These are phyloP conservation scores for Oryctes rhinoceros DNA, from an alignment of 1,140 invertebrate genomes.

Conservation along the genomic window DNA sequence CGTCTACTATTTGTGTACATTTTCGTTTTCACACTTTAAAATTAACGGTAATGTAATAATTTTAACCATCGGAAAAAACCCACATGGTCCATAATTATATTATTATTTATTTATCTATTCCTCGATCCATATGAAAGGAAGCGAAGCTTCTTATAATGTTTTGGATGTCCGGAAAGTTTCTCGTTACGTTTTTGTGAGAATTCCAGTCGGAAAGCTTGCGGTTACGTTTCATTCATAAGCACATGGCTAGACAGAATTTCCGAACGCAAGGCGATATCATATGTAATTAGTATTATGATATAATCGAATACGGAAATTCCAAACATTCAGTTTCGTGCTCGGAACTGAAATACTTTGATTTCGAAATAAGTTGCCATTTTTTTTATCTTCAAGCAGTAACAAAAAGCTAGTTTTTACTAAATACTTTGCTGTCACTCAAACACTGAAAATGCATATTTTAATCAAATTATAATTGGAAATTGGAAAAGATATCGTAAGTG, in stretches of 20 bases:
- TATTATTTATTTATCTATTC: background rate
- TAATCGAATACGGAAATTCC: conserved; percentile 5
- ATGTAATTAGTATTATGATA: background rate
- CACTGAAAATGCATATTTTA: background rate
- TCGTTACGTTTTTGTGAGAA: background rate
- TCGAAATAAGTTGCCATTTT: background rate
- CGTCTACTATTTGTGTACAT: too few relatives aligned
- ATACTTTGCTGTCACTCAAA: background rate
- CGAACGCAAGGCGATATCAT: background rate
- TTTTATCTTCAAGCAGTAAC: background rate
- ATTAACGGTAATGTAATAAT: background rate
- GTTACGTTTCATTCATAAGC: background rate
- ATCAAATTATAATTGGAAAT: background rate
- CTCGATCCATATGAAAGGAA: background rate
- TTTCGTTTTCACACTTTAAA: background rate
- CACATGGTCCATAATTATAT: too few relatives aligned
- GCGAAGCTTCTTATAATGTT: background rate
- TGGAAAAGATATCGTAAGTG: too few relatives aligned
- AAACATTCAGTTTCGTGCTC: background rate
- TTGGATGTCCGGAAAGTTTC: background rate
- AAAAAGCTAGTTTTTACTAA: background rate
- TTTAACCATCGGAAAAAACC: too few relatives aligned
- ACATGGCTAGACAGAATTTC: background rate
- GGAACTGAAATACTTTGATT: background rate
- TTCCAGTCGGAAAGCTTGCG: background rate